phyloP scores from a whole-genome alignment of 2,797 vertebrate species.

The Leptatherina wallacei region DNA sequence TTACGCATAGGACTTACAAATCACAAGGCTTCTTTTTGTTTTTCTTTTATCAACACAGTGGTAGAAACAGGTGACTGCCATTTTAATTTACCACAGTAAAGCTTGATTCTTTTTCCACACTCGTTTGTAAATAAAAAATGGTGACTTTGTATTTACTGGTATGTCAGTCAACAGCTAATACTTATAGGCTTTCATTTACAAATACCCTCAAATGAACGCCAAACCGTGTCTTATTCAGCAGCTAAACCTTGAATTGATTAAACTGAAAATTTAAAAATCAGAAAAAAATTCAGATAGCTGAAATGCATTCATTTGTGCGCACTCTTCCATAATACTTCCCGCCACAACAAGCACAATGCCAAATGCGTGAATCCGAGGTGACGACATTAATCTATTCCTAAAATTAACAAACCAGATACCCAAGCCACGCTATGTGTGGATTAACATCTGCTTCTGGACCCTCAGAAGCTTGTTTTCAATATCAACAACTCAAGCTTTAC shows the following conservation, averaged over 20 bases:
- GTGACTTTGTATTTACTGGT: too few relatives aligned
- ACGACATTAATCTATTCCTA: slow-evolving; percentile 62
- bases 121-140: not conserved
- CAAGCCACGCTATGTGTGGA: slow-evolving; percentile 83
- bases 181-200: too few relatives aligned
- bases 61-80: accelerated
- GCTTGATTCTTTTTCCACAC: accelerated
- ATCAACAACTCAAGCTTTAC: slow-evolving; percentile 55
- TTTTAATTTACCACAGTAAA: not conserved
- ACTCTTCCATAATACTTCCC: not conserved
- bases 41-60: too few relatives aligned
- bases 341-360: slow-evolving; percentile 30
- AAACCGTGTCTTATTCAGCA: not conserved
- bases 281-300: not conserved
- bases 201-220: not conserved
- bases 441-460: slow-evolving; percentile 74
- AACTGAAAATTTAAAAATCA: not conserved
- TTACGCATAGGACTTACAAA: not conserved
- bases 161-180: too few relatives aligned
- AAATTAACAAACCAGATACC: slow-evolving; percentile 72
- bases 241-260: not conserved
- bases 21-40: not conserved
- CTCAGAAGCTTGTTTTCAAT: slow-evolving; percentile 57
- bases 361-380: slow-evolving; percentile 32
- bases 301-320: not conserved